Percentiles rank a stretch among this genome's conserved stretches.
phyloP scores from a whole-genome alignment of 1,140 invertebrate species.

The Pygmarrhopalites habei region DNA sequence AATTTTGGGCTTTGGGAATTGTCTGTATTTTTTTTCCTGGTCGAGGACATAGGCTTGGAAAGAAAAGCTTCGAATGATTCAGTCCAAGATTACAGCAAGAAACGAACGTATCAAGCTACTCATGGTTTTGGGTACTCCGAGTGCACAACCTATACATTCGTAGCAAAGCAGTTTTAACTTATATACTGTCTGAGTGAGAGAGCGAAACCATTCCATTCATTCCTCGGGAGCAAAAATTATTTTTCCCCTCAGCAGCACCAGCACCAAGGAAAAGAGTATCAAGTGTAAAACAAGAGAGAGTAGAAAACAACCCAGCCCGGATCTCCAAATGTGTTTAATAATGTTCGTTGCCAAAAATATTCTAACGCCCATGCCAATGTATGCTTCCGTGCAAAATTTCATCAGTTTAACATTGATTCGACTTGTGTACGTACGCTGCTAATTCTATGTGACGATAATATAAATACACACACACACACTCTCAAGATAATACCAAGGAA shows the following conservation, averaged over 20 bases:
- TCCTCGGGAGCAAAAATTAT: neutral
- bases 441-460: neutral
- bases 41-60: slow-evolving; percentile 60
- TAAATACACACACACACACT: too few relatives aligned
- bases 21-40: slow-evolving; percentile 6
- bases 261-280: neutral
- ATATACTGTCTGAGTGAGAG: neutral
- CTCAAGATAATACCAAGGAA: too few relatives aligned
- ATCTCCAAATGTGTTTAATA: neutral
- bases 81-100: slow-evolving; percentile 77
- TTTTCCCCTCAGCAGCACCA: neutral
- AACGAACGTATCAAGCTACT: slow-evolving; percentile 79
- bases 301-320: too few relatives aligned
- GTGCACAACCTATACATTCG: slow-evolving; percentile 56
- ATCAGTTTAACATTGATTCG: neutral
- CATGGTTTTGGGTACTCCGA: slow-evolving; percentile 72
- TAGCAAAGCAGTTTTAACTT: neutral
- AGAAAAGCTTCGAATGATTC: slow-evolving; percentile 73
- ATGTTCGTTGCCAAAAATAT: slow-evolving; percentile 10
- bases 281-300: neutral
- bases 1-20: slow-evolving; percentile 15
- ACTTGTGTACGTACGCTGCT: neutral
- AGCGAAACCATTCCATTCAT: slow-evolving; percentile 10
- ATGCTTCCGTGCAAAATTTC: neutral
- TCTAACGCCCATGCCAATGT: slow-evolving; percentile 2